These are phyloP conservation scores for Timema cristinae DNA, from an alignment of 2,888 invertebrate species.

Conservation along the genomic window DNA sequence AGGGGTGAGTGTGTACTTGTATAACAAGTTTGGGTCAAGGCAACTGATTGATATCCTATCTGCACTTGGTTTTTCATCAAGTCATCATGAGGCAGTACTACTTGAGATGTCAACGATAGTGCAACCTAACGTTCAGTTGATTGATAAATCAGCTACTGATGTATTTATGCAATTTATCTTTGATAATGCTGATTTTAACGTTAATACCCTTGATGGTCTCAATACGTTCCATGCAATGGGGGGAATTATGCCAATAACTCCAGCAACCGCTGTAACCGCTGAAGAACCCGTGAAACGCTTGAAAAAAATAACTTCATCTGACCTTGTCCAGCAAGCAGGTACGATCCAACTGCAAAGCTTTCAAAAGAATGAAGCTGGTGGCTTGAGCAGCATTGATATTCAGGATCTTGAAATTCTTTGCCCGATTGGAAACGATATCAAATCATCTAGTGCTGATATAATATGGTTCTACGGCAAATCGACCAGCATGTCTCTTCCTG, in stretches of 20 bases:
- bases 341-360: conserved; percentile 1
- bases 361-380: not conserved
- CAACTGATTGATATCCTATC: not conserved
- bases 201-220: not conserved
- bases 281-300: not conserved
- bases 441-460: not conserved
- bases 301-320: not conserved
- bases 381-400: not conserved
- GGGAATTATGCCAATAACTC: not conserved
- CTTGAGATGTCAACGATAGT: not conserved
- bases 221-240: conserved; percentile 6
- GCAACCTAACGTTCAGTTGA: not conserved
- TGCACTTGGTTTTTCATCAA: not conserved
- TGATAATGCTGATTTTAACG: conserved; percentile 5
- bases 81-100: not conserved
- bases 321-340: not conserved
- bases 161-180: not conserved
- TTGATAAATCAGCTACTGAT: not conserved
- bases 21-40: not conserved
- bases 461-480: conserved; percentile 30
- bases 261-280: not conserved
- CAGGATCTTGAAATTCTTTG: conserved; percentile 4
- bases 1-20: conserved; percentile 6
- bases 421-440: not conserved
- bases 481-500: conserved; percentile 22